Evolutionary conservation across 2,797 vertebrate species (phyloP).

Genomic region (Myotis pilosus): DNA sequence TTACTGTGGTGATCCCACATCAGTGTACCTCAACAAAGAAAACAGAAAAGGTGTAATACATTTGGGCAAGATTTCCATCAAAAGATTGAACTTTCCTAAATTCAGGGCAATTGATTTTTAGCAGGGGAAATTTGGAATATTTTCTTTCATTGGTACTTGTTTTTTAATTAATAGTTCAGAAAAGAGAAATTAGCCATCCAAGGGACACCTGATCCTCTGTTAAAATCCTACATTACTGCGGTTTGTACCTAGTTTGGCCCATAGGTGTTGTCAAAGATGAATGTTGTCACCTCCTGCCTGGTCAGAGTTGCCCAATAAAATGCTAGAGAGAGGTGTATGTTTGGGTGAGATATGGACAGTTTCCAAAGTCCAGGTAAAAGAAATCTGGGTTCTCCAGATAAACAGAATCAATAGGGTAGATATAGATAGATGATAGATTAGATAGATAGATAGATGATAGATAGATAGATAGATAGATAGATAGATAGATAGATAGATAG

Average conservation of each 20-base stretch:
- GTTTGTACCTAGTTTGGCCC: background rate
- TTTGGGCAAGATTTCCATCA: background rate
- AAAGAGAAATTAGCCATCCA: background rate
- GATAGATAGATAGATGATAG: background rate
- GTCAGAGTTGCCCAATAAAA: background rate
- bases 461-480: background rate
- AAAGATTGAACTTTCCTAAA: conserved; percentile 1
- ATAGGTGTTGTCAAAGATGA: background rate
- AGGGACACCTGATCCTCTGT: background rate
- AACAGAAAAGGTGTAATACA: background rate
- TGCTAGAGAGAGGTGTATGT: background rate
- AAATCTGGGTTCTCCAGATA: background rate
- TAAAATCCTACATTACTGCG: background rate
- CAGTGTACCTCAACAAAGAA: background rate
- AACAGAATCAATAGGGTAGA: background rate
- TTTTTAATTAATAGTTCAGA: background rate
- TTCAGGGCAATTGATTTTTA: background rate
- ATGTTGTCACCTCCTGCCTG: background rate
- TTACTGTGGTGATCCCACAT: background rate
- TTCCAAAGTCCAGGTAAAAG: background rate
- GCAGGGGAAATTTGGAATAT: background rate
- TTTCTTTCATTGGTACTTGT: background rate
- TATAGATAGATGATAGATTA: background rate
- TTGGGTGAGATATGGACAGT: background rate
- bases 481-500: background rate